Percentiles rank a stretch among this genome's conserved stretches.
Evolutionary conservation across 1,140 invertebrate species (phyloP).

Genomic region (Orius laevigatus): DNA sequence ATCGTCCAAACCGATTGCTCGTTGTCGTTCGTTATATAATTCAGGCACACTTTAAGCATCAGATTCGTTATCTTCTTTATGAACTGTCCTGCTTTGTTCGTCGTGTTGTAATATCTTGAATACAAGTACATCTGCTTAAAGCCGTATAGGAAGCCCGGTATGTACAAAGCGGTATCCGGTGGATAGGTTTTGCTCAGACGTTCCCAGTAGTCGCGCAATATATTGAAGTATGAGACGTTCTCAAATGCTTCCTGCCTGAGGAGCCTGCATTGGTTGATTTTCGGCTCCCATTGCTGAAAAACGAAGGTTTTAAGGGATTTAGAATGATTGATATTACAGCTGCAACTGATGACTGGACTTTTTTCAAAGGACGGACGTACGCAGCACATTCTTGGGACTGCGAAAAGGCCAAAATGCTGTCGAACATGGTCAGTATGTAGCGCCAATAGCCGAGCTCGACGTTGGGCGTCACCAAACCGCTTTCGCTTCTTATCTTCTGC

Average conservation of each 20-base stretch:
- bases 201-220: constrained; percentile 69
- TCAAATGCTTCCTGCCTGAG: constrained; percentile 68
- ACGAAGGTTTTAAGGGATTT: constrained; percentile 6
- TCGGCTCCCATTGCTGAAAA: constrained; percentile 54
- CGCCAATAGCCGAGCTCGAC: constrained; percentile 72
- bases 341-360: constrained; percentile 47
- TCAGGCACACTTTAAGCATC: constrained; percentile 50
- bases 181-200: constrained; percentile 64
- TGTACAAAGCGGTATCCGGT: constrained; percentile 45
- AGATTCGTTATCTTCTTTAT: constrained; percentile 47
- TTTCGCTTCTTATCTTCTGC: constrained; percentile 51
- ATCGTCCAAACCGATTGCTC: constrained; percentile 52
- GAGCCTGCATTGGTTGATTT: constrained; percentile 52
- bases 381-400: constrained; percentile 41
- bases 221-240: constrained; percentile 76
- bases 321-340: constrained; percentile 33
- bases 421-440: constrained; percentile 56
- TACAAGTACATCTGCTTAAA: constrained; percentile 60
- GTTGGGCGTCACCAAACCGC: constrained; percentile 58
- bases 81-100: background rate
- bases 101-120: background rate
- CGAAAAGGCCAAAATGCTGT: constrained; percentile 62
- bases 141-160: constrained; percentile 52
- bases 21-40: constrained; percentile 45
- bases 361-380: constrained; percentile 46